Conservation (phyloP, 2,888 invertebrate species). For the Trissonchulus sp. region DNA sequence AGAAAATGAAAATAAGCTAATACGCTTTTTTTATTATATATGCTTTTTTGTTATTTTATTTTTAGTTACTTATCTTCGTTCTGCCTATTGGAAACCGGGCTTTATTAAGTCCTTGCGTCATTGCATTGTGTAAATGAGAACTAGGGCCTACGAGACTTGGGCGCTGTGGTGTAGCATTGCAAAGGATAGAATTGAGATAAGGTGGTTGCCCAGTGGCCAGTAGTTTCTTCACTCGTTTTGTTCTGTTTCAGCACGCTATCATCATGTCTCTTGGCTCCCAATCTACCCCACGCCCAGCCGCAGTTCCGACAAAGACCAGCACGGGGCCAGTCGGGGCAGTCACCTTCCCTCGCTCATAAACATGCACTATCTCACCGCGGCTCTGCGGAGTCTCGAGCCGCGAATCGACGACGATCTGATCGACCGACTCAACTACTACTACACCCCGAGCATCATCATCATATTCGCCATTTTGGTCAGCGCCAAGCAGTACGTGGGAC, state of each 20-base stretch:
- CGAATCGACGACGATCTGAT: conserved; percentile 55
- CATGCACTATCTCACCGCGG: conserved; percentile 50
- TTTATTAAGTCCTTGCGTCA: no score
- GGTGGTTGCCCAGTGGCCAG: no score
- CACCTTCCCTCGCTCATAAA: conserved; percentile 40
- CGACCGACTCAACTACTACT: conserved; percentile 54
- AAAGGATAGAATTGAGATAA: no score
- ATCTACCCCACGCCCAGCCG: background rate
- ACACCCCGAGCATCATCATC: conserved; percentile 47
- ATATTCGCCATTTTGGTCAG: conserved; percentile 56
- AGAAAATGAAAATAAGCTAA: no score
- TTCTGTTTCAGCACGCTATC: conserved; percentile 20
- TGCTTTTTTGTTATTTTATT: no score
- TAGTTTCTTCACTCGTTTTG: background rate
- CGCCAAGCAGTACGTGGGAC: conserved; percentile 57
- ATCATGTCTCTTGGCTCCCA: conserved; percentile 21
- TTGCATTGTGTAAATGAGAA: no score
- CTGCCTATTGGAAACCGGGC: no score
- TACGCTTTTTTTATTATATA: no score
- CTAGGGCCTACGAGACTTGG: no score
- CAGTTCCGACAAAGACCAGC: background rate
- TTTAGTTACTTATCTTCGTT: no score
- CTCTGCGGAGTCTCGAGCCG: conserved; percentile 47
- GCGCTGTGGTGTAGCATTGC: no score
- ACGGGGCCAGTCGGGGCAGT: background rate